Evolutionary conservation across 2,113 vertebrate genomes (phyloP).

Genomic region (Scytalopus superciliaris): DNA sequence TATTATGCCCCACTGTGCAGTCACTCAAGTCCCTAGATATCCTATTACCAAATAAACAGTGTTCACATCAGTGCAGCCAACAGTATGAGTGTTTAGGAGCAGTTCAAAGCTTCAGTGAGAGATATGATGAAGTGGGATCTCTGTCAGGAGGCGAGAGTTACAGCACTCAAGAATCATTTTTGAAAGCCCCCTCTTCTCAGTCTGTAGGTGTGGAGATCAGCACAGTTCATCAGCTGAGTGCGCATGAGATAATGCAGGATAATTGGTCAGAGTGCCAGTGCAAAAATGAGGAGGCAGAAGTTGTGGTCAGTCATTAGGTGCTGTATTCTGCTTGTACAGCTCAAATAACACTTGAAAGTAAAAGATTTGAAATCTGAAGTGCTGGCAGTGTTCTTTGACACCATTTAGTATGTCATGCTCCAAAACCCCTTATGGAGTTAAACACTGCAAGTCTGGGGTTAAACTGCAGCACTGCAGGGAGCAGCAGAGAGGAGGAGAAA

Average conservation of each 20-base stretch:
- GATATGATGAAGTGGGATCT: neutral
- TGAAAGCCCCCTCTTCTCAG: neutral
- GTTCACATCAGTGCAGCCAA: neutral
- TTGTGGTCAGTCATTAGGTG: neutral
- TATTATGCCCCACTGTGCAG: neutral
- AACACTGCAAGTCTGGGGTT: neutral
- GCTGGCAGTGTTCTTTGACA: neutral
- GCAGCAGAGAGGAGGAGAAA: neutral
- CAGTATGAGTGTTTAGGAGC: neutral
- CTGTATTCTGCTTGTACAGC: neutral
- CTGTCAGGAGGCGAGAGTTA: neutral
- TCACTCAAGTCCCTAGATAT: neutral
- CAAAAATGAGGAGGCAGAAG: neutral
- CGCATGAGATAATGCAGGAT: neutral
- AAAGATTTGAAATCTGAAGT: neutral
- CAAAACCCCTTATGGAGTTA: neutral
- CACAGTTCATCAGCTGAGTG: fast-evolving
- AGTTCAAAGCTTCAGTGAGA: neutral
- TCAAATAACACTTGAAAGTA: neutral
- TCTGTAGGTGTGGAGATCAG: neutral
- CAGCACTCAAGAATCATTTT: neutral
- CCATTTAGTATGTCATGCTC: neutral
- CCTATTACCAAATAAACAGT: neutral
- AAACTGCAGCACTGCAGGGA: neutral
- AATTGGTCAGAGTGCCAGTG: neutral